Percentiles rank a stretch among this genome's conserved stretches.
Conservation (phyloP, 1,140 invertebrate genomes). For the Zaprionus gabonicus region DNA sequence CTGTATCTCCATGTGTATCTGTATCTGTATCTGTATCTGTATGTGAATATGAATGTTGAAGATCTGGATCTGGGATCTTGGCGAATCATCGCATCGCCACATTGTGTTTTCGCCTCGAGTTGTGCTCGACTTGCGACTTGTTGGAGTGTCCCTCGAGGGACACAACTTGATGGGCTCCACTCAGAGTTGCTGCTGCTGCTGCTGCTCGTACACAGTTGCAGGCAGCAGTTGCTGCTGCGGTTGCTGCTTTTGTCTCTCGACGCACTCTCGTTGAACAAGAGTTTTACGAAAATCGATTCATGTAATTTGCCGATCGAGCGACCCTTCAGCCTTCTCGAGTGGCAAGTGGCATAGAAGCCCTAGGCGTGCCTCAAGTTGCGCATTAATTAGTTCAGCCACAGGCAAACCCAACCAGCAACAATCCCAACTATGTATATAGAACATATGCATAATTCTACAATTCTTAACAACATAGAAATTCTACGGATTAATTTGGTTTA, state of each 20-base stretch:
- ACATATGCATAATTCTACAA: no score
- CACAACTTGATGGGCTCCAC: background rate
- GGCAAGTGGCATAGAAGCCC: conserved; percentile 44
- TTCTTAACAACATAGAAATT: no score
- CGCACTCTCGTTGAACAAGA: conserved; percentile 23
- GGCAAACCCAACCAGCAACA: conserved; percentile 38
- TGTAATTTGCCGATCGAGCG: conserved; percentile 35
- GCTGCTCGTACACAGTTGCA: conserved; percentile 42
- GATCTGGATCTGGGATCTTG: conserved; percentile 64
- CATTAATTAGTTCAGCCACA: conserved; percentile 80
- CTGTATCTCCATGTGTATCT: conserved; percentile 33
- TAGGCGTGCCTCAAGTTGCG: conserved; percentile 54
- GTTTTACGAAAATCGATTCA: conserved; percentile 44
- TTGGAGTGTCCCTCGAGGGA: conserved; percentile 37
- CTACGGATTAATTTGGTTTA: no score
- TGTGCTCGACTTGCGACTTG: conserved; percentile 36
- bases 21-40: conserved; percentile 28
- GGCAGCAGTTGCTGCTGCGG: conserved; percentile 4
- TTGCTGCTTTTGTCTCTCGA: conserved; percentile 24
- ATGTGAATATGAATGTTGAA: conserved; percentile 60
- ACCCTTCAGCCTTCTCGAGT: conserved; percentile 10
- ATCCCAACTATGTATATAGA: background rate
- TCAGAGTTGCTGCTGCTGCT: conserved; percentile 19
- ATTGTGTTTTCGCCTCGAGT: conserved; percentile 47
- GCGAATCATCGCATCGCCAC: conserved; percentile 64